Evolutionary conservation across 2,888 invertebrate species (phyloP), one percentile per base, ranked within the genome.

Genomic region (Lathronympha strigana): DNA sequence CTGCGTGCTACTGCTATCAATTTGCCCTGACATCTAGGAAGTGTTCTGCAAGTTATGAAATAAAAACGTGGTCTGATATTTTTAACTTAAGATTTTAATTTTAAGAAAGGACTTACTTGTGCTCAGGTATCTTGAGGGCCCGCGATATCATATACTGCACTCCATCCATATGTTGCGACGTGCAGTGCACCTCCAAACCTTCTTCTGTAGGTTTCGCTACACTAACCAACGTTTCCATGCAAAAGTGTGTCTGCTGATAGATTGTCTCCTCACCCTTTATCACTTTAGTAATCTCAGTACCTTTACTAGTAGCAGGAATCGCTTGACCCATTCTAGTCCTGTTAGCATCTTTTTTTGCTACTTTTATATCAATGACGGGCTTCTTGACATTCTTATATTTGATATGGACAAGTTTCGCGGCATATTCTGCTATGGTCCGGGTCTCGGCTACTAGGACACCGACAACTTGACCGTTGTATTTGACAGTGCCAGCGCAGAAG

Each of bases 191-290:
- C 63, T 95, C 93, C 69, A 95, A 79, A 1, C 94, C 95, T 76
- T 95, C 95, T 76, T 96, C 96, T 4, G 86, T 88, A 0, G 96
- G 96, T n/a, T 93, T 79, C 17, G 93, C 93, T 0, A 94, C 87
- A 73, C 94, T 93, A 1, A 89, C 90, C 58, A 95, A 93, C 0
- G 94, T 93, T 80, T 96, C 96, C 94, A 96, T 95, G 13, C 93
- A 92, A 72, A 93, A 95, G 79, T 96, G 96, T 75, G 95, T 95
- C 76, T 96, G 96, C 9, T 89, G 78, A 25, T 93, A 93, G 66
- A 92, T 81, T 40, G 90, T 82, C 57, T 92, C 88, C 1, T 76
- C 84, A 0, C 95, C 95, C 69, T 74, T 80, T 19, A 93, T 87
- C 6, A 78, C 69, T 64, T 93, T 88, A 13, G n/a, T n/a, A 76